These are phyloP conservation scores for Pseudolaguvia tuberculata DNA, from an alignment of 2,113 vertebrate genomes.

Conservation along the genomic window DNA sequence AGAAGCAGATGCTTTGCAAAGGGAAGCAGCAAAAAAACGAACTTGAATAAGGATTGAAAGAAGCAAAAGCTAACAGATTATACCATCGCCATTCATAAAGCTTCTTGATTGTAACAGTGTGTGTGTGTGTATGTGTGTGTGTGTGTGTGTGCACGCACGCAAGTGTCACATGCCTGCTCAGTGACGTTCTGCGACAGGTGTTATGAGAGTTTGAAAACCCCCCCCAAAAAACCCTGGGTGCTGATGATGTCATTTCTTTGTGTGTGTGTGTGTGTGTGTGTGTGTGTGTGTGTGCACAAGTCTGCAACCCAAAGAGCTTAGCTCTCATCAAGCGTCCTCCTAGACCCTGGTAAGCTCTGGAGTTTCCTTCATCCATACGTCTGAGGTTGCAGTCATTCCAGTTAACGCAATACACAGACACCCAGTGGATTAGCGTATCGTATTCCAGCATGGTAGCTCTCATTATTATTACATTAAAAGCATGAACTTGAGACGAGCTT, in stretches of 20 bases:
- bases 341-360: constrained; percentile 16
- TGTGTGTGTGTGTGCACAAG: constrained; percentile 20
- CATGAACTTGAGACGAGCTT: not conserved
- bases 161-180: constrained; percentile 39
- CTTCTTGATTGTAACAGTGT: constrained; percentile 41
- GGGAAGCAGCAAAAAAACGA: not conserved
- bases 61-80: too few species aligned
- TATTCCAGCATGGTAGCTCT: not conserved
- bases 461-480: not conserved
- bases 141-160: constrained; percentile 51
- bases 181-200: constrained; percentile 58
- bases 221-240: constrained; percentile 39
- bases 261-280: constrained; percentile 23
- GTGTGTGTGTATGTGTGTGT: constrained; percentile 44
- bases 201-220: constrained; percentile 33
- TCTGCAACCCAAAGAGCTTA: not conserved
- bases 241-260: not conserved
- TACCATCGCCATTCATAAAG: too few species aligned
- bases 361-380: constrained; percentile 10
- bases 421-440: not conserved
- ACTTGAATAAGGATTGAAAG: not conserved
- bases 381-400: constrained; percentile 10
- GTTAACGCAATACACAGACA: not conserved
- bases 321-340: constrained; percentile 27
- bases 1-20: not conserved